phyloP scores from a whole-genome alignment of 1,140 invertebrate species.

The Nilaparvata lugens region DNA sequence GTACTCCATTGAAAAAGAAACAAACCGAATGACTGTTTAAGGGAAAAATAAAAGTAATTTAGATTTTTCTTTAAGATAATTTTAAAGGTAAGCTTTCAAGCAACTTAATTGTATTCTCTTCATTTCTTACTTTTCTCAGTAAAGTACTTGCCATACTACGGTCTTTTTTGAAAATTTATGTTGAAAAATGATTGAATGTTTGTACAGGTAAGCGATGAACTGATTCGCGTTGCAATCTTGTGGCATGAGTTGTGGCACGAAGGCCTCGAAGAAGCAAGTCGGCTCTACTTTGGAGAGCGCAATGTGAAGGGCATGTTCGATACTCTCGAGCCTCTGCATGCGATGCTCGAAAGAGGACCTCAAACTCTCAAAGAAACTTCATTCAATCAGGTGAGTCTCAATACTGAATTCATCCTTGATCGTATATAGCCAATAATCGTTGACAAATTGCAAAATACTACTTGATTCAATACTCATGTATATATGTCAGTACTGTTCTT shows the following conservation, averaged over 20 bases:
- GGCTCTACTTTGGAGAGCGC: conserved; percentile 91
- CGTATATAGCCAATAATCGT: background rate
- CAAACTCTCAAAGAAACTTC: conserved; percentile 95
- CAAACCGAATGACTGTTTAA: too few species aligned
- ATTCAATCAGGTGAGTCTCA: conserved; percentile 65
- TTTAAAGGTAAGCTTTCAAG: too few species aligned
- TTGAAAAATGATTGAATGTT: background rate
- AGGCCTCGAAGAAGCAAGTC: conserved; percentile 93
- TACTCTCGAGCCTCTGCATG: conserved; percentile 88
- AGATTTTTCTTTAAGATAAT: too few species aligned
- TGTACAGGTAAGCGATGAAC: conserved; percentile 80
- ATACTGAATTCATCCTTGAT: background rate
- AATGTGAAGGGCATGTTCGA: conserved; percentile 94
- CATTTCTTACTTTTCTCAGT: too few species aligned
- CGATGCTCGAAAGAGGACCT: conserved; percentile 85
- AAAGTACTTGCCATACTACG: too few species aligned
- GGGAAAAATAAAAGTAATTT: too few species aligned
- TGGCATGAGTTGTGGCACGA: conserved; percentile 99
- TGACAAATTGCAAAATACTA: background rate
- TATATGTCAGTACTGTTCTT: too few species aligned
- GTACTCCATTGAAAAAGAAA: too few species aligned
- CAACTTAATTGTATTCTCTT: too few species aligned
- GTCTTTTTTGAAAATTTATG: background rate
- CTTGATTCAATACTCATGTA: background rate
- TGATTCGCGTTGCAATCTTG: conserved; percentile 95